Conservation (phyloP, 2,113 vertebrate genomes). For the Picathartes gymnocephalus region DNA sequence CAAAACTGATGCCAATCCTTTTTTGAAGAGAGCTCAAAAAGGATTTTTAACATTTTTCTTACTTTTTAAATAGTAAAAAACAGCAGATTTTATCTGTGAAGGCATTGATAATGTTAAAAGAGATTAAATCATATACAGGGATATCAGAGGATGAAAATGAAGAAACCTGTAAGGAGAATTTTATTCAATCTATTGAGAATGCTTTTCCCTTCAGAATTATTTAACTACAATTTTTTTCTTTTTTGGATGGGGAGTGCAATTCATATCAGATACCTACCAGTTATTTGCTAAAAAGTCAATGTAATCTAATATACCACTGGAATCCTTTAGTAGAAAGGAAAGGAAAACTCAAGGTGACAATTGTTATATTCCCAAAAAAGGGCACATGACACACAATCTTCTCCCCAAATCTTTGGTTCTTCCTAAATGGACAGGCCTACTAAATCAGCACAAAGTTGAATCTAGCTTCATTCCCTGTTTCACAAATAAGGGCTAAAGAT, state of each 20-base stretch:
- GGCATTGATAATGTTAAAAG: background rate
- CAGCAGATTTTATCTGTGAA: background rate
- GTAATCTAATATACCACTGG: background rate
- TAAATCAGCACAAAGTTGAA: background rate
- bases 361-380: background rate
- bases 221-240: background rate
- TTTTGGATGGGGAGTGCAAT: rapidly evolving
- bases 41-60: background rate
- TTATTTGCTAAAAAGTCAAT: background rate
- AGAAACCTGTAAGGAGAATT: background rate
- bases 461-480: background rate
- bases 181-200: background rate
- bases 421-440: background rate
- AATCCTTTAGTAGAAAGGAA: background rate
- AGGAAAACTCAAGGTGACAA: background rate
- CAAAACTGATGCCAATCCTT: background rate
- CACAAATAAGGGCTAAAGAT: background rate
- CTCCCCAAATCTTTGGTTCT: background rate
- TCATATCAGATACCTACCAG: background rate
- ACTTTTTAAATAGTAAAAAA: background rate
- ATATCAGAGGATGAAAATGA: background rate
- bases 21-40: background rate
- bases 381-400: background rate
- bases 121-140: background rate
- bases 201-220: background rate